A percentile compares a stretch with the other conserved stretches of the same genome.
Evolutionary conservation across 2,888 invertebrate genomes (phyloP).

Genomic region (Drosophila longiperda): DNA sequence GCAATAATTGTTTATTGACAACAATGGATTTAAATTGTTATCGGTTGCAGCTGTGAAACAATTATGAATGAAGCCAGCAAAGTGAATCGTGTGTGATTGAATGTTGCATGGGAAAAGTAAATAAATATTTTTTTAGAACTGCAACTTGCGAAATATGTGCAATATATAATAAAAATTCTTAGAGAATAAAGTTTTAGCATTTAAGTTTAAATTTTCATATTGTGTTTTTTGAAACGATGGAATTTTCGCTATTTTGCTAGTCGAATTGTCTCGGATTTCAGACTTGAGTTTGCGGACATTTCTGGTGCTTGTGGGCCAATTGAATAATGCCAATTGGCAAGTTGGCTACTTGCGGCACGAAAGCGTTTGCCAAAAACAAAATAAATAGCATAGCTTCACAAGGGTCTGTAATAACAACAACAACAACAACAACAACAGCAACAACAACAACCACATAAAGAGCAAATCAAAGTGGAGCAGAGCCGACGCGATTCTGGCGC

Average conservation of each 20-base stretch:
- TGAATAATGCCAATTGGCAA: slow-evolving; percentile 55
- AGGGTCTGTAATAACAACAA: slow-evolving; percentile 27
- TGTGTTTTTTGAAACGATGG: slow-evolving; percentile 6
- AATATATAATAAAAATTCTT: neutral
- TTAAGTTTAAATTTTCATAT: neutral
- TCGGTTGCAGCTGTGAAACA: slow-evolving; percentile 70
- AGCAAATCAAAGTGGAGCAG: slow-evolving; percentile 57
- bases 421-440: slow-evolving; percentile 23
- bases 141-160: neutral
- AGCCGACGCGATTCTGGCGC: slow-evolving; percentile 60
- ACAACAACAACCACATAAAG: slow-evolving; percentile 19
- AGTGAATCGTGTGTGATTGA: slow-evolving; percentile 43
- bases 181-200: neutral
- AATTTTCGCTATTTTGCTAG: slow-evolving; percentile 24
- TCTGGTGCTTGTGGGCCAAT: slow-evolving; percentile 38
- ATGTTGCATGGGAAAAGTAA: slow-evolving; percentile 7
- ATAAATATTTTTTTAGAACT: neutral
- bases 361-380: slow-evolving; percentile 48
- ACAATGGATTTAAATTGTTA: slow-evolving; percentile 79
- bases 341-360: slow-evolving; percentile 28
- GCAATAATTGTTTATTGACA: slow-evolving; percentile 78
- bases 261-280: slow-evolving; percentile 30
- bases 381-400: slow-evolving; percentile 39
- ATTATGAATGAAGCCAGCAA: slow-evolving; percentile 56
- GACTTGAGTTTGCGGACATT: neutral